phyloP scores from a whole-genome alignment of 2,888 invertebrate genomes.

The Agrochola lota region DNA sequence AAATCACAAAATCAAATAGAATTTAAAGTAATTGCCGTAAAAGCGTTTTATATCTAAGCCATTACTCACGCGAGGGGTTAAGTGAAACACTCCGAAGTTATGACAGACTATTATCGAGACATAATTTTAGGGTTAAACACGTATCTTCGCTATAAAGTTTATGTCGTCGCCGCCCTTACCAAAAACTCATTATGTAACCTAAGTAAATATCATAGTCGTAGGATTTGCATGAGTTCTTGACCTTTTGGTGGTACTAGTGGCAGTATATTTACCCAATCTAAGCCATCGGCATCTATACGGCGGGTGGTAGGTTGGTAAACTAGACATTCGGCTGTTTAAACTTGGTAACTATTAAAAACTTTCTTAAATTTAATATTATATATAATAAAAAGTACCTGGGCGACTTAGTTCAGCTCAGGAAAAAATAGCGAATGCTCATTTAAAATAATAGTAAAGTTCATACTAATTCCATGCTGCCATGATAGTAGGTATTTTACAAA shows the following conservation, averaged over 20 bases:
- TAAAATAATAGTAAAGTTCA: too few relatives aligned
- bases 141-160: conserved; percentile 64
- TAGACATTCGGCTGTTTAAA: too few relatives aligned
- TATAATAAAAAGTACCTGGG: too few relatives aligned
- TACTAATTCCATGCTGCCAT: too few relatives aligned
- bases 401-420: too few relatives aligned
- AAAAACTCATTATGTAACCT: conserved; percentile 58
- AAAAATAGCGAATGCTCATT: too few relatives aligned
- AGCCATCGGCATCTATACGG: not conserved
- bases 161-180: conserved; percentile 44
- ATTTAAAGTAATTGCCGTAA: conserved; percentile 58
- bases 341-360: too few relatives aligned
- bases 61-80: conserved; percentile 64
- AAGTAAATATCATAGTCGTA: conserved; percentile 46
- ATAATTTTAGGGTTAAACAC: conserved; percentile 72
- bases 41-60: conserved; percentile 59
- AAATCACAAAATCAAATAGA: conserved; percentile 52
- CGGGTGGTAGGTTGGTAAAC: too few relatives aligned
- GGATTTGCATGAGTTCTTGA: conserved; percentile 31
- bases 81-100: conserved; percentile 69
- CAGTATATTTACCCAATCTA: conserved; percentile 27
- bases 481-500: too few relatives aligned
- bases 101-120: conserved; percentile 72
- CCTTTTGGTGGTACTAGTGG: conserved; percentile 17
- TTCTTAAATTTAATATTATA: too few relatives aligned